These are phyloP conservation scores for Aplochiton taeniatus DNA, from an alignment of 2,797 vertebrate species.

Conservation along the genomic window DNA sequence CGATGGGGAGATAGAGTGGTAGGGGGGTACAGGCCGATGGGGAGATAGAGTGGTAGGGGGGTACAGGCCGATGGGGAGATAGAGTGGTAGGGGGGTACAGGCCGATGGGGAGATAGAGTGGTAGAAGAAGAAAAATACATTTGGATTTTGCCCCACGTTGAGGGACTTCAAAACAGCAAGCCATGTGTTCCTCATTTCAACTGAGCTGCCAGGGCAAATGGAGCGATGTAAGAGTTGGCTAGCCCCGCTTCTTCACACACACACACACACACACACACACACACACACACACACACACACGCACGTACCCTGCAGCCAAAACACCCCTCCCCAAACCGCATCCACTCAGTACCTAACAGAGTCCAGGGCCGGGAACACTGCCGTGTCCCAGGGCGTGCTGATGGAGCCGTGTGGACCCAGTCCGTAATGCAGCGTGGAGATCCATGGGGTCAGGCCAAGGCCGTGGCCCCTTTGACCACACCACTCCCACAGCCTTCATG, in stretches of 20 bases:
- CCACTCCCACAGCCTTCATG: no score
- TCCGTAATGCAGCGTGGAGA: no score
- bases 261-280: constrained; percentile 49
- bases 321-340: background rate
- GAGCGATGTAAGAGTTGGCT: constrained; percentile 68
- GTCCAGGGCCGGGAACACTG: constrained; percentile 49
- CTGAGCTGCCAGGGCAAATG: constrained; percentile 74
- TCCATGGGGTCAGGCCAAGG: no score
- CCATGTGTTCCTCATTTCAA: constrained; percentile 76
- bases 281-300: constrained; percentile 36
- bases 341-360: constrained; percentile 13
- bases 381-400: constrained; percentile 56
- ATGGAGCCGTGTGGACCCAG: background rate
- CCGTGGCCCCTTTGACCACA: no score
- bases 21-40: no score
- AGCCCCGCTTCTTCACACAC: constrained; percentile 35
- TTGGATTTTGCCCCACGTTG: constrained; percentile 50
- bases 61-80: background rate
- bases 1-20: background rate
- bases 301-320: background rate
- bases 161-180: constrained; percentile 61
- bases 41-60: no score
- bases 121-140: constrained; percentile 26
- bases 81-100: constrained; percentile 4
- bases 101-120: no score